Percentiles rank a stretch among this genome's conserved stretches.
Conservation (phyloP, 2,797 vertebrate species). For the Martes flavigula region DNA sequence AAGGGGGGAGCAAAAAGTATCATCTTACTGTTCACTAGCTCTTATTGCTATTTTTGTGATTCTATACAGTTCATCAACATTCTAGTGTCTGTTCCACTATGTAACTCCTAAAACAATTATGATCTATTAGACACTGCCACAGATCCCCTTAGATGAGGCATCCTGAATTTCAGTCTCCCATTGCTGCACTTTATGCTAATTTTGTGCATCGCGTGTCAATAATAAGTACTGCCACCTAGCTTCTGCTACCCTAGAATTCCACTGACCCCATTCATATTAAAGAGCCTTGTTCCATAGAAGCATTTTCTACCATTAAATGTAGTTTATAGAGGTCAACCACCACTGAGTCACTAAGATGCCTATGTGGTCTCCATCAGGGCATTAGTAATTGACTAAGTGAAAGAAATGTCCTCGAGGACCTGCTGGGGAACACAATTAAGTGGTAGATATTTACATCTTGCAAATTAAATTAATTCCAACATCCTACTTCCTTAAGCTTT, state of each 20-base stretch:
- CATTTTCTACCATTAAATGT: background rate
- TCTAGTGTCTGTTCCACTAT: background rate
- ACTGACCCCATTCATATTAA: background rate
- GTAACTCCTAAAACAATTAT: background rate
- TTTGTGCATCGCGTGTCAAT: background rate
- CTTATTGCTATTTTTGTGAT: background rate
- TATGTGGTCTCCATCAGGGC: background rate
- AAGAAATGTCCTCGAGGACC: background rate
- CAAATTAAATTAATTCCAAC: background rate
- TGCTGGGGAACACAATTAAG: background rate
- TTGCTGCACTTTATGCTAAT: no score
- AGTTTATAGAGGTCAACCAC: background rate
- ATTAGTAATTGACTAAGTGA: background rate
- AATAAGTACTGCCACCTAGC: background rate
- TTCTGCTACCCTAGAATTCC: background rate
- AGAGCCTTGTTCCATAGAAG: background rate
- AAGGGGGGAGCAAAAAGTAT: background rate
- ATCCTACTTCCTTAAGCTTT: background rate
- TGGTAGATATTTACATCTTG: background rate
- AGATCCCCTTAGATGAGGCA: background rate
- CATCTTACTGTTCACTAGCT: background rate
- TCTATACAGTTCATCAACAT: background rate
- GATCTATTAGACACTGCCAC: background rate
- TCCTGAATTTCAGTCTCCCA: background rate
- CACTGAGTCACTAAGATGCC: background rate